phyloP scores from a whole-genome alignment of 1,140 invertebrate genomes.

The Reticulitermes speratus region DNA sequence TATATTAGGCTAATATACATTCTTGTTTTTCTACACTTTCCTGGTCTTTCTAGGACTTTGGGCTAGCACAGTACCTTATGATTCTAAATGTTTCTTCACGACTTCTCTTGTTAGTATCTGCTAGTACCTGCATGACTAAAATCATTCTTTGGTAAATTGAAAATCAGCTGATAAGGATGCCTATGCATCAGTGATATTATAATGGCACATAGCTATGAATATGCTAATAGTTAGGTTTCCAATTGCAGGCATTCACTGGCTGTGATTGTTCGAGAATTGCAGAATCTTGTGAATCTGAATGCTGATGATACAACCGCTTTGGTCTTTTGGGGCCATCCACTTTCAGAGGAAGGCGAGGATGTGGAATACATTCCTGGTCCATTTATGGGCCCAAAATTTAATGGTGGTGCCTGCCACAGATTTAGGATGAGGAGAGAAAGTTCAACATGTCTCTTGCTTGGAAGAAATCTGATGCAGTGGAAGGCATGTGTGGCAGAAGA shows the following conservation, averaged over 20 bases:
- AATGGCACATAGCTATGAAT: too few species aligned
- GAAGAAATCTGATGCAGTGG: conserved; percentile 66
- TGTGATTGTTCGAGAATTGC: conserved; percentile 57
- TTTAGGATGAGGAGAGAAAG: conserved; percentile 10
- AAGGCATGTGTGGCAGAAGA: conserved; percentile 47
- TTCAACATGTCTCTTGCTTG: conserved; percentile 58
- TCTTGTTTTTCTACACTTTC: too few species aligned
- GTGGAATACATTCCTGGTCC: not conserved
- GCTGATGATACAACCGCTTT: conserved; percentile 47
- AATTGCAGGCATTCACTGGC: conserved; percentile 51
- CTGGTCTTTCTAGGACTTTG: too few species aligned
- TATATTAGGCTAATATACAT: too few species aligned
- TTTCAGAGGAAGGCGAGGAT: not conserved
- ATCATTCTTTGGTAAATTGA: too few species aligned
- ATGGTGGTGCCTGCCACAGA: not conserved
- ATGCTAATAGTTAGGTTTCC: not conserved
- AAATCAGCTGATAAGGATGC: too few species aligned
- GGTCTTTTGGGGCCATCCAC: not conserved
- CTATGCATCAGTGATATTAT: too few species aligned
- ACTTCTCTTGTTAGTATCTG: too few species aligned
- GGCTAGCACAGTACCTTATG: too few species aligned
- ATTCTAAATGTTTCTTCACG: too few species aligned
- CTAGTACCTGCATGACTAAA: too few species aligned
- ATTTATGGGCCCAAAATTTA: not conserved
- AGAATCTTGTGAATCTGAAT: conserved; percentile 50